These are phyloP conservation scores for Aulostomus chinensis DNA, from an alignment of 2,797 vertebrate genomes.

Conservation along the genomic window DNA sequence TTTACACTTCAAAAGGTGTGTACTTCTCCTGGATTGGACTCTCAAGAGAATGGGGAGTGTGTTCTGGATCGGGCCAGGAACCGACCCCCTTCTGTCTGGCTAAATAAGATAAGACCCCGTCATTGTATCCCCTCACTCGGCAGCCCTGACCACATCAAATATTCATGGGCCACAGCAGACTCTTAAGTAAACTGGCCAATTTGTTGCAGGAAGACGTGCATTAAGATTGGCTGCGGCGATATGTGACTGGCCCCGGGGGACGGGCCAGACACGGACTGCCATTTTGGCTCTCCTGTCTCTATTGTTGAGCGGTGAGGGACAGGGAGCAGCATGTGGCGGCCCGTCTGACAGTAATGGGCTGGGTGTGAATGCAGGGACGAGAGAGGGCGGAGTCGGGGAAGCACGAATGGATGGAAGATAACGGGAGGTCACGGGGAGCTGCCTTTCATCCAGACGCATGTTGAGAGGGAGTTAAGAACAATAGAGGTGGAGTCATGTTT, in stretches of 20 bases:
- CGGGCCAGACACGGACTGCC: constrained; percentile 53
- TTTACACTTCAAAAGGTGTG: constrained; percentile 54
- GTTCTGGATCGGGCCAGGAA: constrained; percentile 59
- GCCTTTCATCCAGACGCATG: constrained; percentile 39
- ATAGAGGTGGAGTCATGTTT: constrained; percentile 50
- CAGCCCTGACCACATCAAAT: constrained; percentile 78
- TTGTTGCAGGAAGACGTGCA: constrained; percentile 81
- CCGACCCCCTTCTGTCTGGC: constrained; percentile 74
- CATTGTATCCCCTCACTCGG: constrained; percentile 74
- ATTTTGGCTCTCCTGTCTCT: constrained; percentile 67
- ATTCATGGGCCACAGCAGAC: constrained; percentile 80
- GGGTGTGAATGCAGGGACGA: constrained; percentile 37
- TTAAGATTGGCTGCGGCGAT: constrained; percentile 79
- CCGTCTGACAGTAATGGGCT: constrained; percentile 55
- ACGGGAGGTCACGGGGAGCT: constrained; percentile 50
- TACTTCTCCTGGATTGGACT: constrained; percentile 45
- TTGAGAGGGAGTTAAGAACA: constrained; percentile 43
- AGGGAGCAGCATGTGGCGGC: constrained; percentile 44
- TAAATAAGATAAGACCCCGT: constrained; percentile 83
- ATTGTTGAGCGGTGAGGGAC: constrained; percentile 66
- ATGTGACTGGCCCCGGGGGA: constrained; percentile 51
- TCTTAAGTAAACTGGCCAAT: constrained; percentile 85
- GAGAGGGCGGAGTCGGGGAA: constrained; percentile 26
- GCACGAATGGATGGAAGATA: constrained; percentile 47
- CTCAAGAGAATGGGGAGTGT: constrained; percentile 61